Percentiles rank a stretch among this genome's conserved stretches.
Conservation (phyloP, 2,113 vertebrate species). For the Myiozetetes cayanensis region DNA sequence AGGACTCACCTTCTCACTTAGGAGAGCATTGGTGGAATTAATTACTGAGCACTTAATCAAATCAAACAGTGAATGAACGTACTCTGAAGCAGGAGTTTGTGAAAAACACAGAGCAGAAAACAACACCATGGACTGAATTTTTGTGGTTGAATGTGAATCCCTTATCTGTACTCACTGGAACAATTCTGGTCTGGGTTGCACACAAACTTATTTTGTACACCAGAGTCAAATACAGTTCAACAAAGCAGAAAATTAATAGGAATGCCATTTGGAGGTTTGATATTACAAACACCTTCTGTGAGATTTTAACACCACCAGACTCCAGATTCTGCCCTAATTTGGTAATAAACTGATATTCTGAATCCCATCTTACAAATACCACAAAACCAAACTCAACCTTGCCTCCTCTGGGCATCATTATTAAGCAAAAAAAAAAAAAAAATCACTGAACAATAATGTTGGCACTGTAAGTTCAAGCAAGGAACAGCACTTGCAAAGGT, state of each 20-base stretch:
- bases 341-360: background rate
- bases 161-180: background rate
- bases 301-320: background rate
- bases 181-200: background rate
- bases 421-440: background rate
- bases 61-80: background rate
- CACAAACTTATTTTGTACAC: background rate
- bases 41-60: background rate
- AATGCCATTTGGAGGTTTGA: background rate
- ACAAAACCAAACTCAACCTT: background rate
- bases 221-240: background rate
- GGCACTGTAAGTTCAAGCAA: background rate
- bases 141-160: background rate
- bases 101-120: background rate
- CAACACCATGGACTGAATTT: rapidly evolving
- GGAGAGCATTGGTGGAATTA: background rate
- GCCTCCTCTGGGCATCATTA: background rate
- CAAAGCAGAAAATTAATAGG: conserved; percentile 2
- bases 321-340: background rate
- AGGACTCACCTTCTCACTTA: background rate
- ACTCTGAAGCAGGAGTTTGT: background rate
- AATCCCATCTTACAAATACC: background rate
- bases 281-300: background rate
- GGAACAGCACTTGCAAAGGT: background rate
- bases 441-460: background rate